Base-by-base conservation (phyloP, 2,797 vertebrate species). In the Pyrocephalus nanus region DNA sequence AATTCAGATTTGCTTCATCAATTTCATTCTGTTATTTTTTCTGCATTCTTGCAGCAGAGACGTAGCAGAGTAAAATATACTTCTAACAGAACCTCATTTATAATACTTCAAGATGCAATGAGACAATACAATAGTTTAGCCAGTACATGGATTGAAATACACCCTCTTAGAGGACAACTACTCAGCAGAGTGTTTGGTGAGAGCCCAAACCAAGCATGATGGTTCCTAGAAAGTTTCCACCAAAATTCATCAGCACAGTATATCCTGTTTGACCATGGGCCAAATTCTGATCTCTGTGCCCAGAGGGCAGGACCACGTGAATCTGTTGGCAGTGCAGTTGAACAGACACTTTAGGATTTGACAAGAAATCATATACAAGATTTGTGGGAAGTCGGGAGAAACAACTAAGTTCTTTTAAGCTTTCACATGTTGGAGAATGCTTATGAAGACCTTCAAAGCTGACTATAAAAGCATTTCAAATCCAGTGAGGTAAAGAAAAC, bases 361-460 rank as follows among this genome's bases (percentile, higher is more conserved):
- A 67, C 21, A 21, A 42, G 18, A 40, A 0, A 45, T 30, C 40
- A 45, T 0, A 0, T 21, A 26, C 38, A 51, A 27, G 15, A 12
- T 51, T 32, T 14, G 8, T 11, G 13, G 20, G 16, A 78, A 58
- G 7, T 26, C 42, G 55, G 51, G 22, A 51, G 27, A 71, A 29
- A 75, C 8, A 12, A 3, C 5, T 8, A 84, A 47, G 25, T 50
- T 70, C 77, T 30, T 60, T 26, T 11, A 73, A 79, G 34, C 10
- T 82, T 82, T 64, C 40, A 13, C 36, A 23, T 2, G 13, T 45
- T 32, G 42, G 45, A 61, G 70, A 66, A n/a, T 5, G 15, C 34
- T 55, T 42, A 57, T 6, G 8, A 67, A 83, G 32, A 38, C 23
- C 18, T 77, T 32, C 42, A 47, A 34, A 87, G 45, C 22, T 66